Conservation (phyloP, 2,113 vertebrate genomes). For the Myanophis thanlyinensis region DNA sequence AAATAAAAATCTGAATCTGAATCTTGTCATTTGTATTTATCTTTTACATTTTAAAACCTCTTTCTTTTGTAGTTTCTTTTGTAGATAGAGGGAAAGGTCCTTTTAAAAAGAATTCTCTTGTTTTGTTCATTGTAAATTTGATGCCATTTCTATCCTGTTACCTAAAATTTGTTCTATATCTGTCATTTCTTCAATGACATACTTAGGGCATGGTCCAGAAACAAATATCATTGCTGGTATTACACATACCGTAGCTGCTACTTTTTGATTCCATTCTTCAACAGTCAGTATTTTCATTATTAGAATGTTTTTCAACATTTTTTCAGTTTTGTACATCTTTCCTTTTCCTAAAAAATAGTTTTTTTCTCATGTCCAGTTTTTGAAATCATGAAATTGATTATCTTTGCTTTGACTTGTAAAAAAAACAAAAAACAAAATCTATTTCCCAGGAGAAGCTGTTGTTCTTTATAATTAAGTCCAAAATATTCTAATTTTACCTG, state of each 20-base stretch:
- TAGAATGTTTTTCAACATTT: background rate
- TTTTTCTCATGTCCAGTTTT: background rate
- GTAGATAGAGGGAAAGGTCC: background rate
- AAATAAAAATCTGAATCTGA: no score
- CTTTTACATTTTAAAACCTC: background rate
- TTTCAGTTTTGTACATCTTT: background rate
- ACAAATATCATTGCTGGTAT: background rate
- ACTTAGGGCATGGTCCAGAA: background rate
- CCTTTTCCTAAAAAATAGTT: background rate
- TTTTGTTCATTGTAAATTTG: background rate
- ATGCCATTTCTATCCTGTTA: background rate
- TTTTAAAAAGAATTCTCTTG: background rate
- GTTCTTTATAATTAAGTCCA: background rate
- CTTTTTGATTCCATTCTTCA: background rate
- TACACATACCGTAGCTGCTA: background rate
- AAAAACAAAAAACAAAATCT: background rate
- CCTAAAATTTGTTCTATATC: background rate
- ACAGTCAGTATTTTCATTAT: background rate
- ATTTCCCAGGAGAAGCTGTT: background rate
- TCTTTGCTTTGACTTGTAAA: background rate
- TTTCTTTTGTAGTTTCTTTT: background rate
- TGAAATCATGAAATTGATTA: background rate
- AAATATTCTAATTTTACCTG: background rate
- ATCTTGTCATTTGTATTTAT: background rate
- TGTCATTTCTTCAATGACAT: background rate